Conservation (phyloP, 2,797 vertebrate species). For the Zenarchopterus dispar region DNA sequence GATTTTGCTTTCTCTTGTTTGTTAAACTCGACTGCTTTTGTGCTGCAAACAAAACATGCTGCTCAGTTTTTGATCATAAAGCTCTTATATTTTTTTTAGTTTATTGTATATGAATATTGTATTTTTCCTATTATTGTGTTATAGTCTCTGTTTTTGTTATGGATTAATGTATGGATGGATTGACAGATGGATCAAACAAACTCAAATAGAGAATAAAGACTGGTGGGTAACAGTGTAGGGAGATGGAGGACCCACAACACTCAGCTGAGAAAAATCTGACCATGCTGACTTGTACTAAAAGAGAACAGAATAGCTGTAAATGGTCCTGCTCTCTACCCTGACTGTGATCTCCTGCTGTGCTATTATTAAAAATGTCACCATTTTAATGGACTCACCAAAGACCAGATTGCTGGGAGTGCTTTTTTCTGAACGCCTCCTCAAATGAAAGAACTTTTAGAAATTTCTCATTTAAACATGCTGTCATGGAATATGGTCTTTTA, state of each 20-base stretch:
- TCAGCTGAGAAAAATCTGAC: slow-evolving; percentile 45
- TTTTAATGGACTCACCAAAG: slow-evolving; percentile 69
- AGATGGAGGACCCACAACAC: slow-evolving; percentile 35
- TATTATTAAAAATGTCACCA: slow-evolving; percentile 73
- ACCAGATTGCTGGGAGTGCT: slow-evolving; percentile 43
- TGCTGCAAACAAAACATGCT: too few relatives aligned
- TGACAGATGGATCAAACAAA: too few relatives aligned
- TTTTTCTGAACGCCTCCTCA: slow-evolving; percentile 23
- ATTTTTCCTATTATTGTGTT: too few relatives aligned
- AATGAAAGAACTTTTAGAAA: slow-evolving; percentile 47
- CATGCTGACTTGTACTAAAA: slow-evolving; percentile 40
- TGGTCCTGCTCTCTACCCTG: slow-evolving; percentile 42
- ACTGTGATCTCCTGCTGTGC: slow-evolving; percentile 56
- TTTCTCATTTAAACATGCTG: slow-evolving; percentile 29
- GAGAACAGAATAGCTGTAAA: slow-evolving; percentile 55
- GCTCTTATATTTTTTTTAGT: too few relatives aligned
- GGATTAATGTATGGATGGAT: too few relatives aligned
- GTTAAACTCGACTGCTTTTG: too few relatives aligned
- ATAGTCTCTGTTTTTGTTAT: too few relatives aligned
- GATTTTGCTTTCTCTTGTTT: too few relatives aligned
- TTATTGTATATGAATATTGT: too few relatives aligned
- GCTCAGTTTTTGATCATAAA: too few relatives aligned
- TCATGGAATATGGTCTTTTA: slow-evolving; percentile 31
- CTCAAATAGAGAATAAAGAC: slow-evolving; percentile 31
- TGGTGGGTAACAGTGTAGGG: slow-evolving; percentile 7